Evolutionary conservation across 2,888 invertebrate genomes (phyloP), one percentile per base, ranked within the genome.

Genomic region (Lepetodrilus schrolli): DNA sequence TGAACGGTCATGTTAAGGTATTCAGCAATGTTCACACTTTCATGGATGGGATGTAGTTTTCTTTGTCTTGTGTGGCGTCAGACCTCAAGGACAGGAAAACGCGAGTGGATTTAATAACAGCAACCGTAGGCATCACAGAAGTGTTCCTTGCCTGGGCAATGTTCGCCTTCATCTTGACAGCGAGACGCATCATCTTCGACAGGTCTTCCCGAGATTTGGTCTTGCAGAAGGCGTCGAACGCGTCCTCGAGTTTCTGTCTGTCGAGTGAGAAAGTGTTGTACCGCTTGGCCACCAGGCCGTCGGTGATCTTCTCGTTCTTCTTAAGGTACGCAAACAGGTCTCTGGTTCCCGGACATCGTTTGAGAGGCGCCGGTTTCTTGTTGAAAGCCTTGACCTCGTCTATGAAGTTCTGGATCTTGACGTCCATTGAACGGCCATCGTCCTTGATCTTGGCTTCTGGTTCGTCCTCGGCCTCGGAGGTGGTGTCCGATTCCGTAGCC

Each of bases 151-250:
- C 80, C 50, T 78, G 74, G 47, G 78, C 74, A 13, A 80, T 78
- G 17, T 74, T 79, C 2, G 81, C 79, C 68, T 82, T 85, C 71
- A 85, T 76, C 71, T 82, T 84, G 36, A 82, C 65, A 0, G 86
- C 84, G 30, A 83, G 72, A 36, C 80, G 77, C 47, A 84, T 80
- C 43, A 84, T 75, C 51, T 80, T 80, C 8, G 80, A 77, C 10
- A 83, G 75, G 26, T 82, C 79, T 8, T 84, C 84, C 7, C 73
- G 51, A 1, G 77, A 74, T 26, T 74, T 74, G 34, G 80, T 75
- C 21, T 66, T 37, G 73, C 83, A 82, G 69, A 85, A 83, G 20
- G 81, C 72, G 66, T 86, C 81, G 72, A 86, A 86, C 4, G 84
- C 84, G 7, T 43, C 73, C 68, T 82, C 80, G 7, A 86, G 51